Conservation (phyloP, 2,888 invertebrate genomes). For the Lissocephala sabroskyi region DNA sequence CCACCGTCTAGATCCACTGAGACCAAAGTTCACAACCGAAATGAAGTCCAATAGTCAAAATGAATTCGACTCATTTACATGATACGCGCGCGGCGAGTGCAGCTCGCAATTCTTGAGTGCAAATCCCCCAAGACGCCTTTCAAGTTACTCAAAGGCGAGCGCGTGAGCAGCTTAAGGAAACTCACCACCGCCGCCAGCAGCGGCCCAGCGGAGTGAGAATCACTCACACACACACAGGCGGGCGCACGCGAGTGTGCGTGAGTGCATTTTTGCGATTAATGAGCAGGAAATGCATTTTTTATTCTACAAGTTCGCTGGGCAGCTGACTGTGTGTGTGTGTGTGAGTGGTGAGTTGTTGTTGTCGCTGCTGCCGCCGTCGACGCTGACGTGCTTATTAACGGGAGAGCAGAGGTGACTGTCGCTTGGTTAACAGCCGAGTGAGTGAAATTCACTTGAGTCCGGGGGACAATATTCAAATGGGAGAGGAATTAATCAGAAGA, state of each 20-base stretch:
- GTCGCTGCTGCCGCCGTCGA: background rate
- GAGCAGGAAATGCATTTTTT: conserved; percentile 60
- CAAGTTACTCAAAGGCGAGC: too few species aligned
- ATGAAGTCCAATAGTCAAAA: conserved; percentile 7
- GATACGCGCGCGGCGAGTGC: too few species aligned
- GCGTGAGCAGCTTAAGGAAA: conserved; percentile 28
- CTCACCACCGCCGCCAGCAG: conserved; percentile 33
- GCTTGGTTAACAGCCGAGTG: too few species aligned
- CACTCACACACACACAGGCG: conserved; percentile 7
- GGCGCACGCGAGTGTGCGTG: background rate
- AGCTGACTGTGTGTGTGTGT: conserved; percentile 39
- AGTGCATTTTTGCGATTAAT: conserved; percentile 21
- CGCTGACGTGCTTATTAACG: too few species aligned
- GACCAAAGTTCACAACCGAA: conserved; percentile 27
- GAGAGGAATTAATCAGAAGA: too few species aligned
- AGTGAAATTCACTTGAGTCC: too few species aligned
- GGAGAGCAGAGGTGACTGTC: too few species aligned
- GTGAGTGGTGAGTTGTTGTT: conserved; percentile 16
- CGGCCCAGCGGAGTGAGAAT: conserved; percentile 18
- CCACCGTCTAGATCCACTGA: too few species aligned
- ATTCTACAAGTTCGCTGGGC: conserved; percentile 31
- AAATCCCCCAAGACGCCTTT: too few species aligned
- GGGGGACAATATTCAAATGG: too few species aligned
- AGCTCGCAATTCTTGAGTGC: conserved; percentile 39
- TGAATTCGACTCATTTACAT: conserved; percentile 50